Base-by-base conservation (phyloP, 1,140 invertebrate genomes). In the Antheraea mylitta region DNA sequence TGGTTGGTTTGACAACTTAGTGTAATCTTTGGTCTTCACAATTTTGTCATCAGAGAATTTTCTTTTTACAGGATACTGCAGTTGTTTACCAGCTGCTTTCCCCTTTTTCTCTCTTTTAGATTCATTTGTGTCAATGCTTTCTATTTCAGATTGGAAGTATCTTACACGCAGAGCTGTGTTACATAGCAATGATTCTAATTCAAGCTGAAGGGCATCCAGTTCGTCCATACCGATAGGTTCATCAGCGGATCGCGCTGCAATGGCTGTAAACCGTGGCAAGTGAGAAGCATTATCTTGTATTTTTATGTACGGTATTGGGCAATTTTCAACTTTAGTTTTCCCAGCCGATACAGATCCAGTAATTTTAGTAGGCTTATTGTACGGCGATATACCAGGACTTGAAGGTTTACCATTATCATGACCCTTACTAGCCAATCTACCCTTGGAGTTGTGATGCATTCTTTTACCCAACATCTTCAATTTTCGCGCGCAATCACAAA, bases 151-250 rank as follows among this genome's bases (percentile, higher is more conserved):
- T 79, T 96, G 95, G 6, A 98, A 93, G 61, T 95, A 94, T 74
- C 96, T 93, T 72, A 95, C 94, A 58, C 98, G 92, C 3, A 98
- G 93, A 0, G 97, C 96, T 38, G 96, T 96, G 59, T 96, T 96
- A 0, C 97, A 97, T 11, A 98, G 92, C 37, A 99, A 87, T 58
- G 95, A 95, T 91, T 99, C 98, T n/a, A 99, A 87, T 84, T 99
- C 98, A 58, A 96, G 83, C 83, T 99, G 98, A 11, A 99, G 90
- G 0, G 93, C 93, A 85, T 98, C 97, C 13, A 99, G 90, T 84
- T 99, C 97, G 73, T 98, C 97, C 89, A 93, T 93, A 1, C 90
- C 90, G 61, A 93, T 92, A 5, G 86, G 84, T 73, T 93, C 91
- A 76, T 92, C 92, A n/a, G 89, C 79, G 60, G 92, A 88, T 70